Conservation (phyloP, 2,113 vertebrate species). For the Mesocricetus auratus region DNA sequence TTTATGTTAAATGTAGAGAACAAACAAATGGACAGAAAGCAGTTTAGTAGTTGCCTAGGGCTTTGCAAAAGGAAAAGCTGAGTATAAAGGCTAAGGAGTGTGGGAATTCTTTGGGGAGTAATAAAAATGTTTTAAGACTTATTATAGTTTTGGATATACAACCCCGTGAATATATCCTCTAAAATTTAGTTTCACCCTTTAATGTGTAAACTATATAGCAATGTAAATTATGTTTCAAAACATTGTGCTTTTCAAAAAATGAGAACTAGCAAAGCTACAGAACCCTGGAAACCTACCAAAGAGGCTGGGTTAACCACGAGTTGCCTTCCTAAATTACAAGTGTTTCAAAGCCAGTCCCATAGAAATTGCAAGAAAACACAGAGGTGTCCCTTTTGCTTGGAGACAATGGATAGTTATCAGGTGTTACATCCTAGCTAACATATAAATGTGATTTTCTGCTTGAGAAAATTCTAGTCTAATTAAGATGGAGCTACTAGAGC, state of each 20-base stretch:
- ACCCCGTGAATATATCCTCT: slow-evolving; percentile 12
- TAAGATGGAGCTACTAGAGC: slow-evolving; percentile 24
- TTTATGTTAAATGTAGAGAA: slow-evolving; percentile 11
- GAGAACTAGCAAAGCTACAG: neutral
- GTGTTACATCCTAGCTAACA: slow-evolving; percentile 51
- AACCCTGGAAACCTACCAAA: slow-evolving; percentile 6
- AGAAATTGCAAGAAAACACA: neutral
- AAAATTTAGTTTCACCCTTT: slow-evolving; percentile 1
- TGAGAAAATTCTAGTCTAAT: slow-evolving; percentile 60
- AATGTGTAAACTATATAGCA: neutral
- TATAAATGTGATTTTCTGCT: slow-evolving; percentile 64
- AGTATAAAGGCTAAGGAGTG: neutral
- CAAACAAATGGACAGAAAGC: neutral
- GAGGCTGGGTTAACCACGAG: neutral
- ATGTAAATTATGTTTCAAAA: slow-evolving; percentile 1
- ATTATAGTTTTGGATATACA: slow-evolving; percentile 15
- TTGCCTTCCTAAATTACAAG: slow-evolving; percentile 15
- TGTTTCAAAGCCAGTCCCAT: slow-evolving; percentile 27
- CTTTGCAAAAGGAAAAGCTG: neutral
- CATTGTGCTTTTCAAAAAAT: neutral
- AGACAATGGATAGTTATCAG: slow-evolving; percentile 54
- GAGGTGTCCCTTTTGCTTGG: slow-evolving; percentile 40
- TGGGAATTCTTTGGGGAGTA: neutral
- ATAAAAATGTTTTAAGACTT: slow-evolving; percentile 39
- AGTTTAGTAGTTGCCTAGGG: neutral